Evolutionary conservation across 35 echinoderm and acorn worm genomes (phyloP), one percentile per base, ranked within the genome.

Genomic region (Heliocidaris erythrogramma): DNA sequence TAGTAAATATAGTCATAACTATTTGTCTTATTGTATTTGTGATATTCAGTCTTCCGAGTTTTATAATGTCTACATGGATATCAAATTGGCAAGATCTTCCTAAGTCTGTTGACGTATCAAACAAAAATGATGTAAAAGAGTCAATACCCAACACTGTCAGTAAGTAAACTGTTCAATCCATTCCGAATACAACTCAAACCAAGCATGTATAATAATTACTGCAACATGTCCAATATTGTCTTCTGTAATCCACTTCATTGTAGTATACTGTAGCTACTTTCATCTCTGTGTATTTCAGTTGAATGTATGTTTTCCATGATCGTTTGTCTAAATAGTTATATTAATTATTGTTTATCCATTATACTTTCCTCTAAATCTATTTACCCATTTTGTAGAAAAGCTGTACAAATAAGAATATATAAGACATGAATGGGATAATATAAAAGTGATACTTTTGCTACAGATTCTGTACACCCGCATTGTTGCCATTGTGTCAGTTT

Each of bases 371-470:
- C 7, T 78, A 5, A 78, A 35, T 89, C 32, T 47, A 18, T 89
- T 89, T 21, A 32, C 31, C 30, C 87, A 17, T 89, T 32, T 89
- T 13, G 32, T 48, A 89, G 86, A 88, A 29, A 48, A 88, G 65
- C 65, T 78, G 65, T 78, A 78, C 18, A 78, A 78, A 78, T 78
- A 78, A 78, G 65, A 78, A 78, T 78, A 78, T 78, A 78, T 78
- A n/a, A 89, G 87, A 89, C 24, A 48, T 47, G 87, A 47, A 48
- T 42, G 31, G 87, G 31, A 48, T 32, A 31, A 48, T 32, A 89
- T 47, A 32, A 89, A 48, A n/a, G 14, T 32, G 87, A 32, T 89
- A 48, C 30, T 89, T 32, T 32, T 89, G 87, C 31, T 47, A 89
- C 32, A 89, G 31, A 89, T 47, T 48, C 30, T 89, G 30, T 21